A percentile compares a stretch with the other conserved stretches of the same genome.
Conservation (phyloP, 2,888 invertebrate species). For the Muschampia plurimacula region DNA sequence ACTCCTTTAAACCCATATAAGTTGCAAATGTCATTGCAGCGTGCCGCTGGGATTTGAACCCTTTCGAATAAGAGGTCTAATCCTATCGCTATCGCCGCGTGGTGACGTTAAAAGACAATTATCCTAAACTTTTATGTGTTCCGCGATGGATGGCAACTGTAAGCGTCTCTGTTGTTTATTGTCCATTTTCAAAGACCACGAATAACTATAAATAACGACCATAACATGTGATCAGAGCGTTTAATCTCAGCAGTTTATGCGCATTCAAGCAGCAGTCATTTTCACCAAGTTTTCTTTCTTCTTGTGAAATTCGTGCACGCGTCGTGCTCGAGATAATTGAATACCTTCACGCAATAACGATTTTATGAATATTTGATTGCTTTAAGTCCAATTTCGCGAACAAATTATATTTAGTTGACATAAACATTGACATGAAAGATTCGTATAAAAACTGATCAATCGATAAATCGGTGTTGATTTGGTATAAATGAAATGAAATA, state of each 20-base stretch:
- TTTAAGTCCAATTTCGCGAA: conserved; percentile 46
- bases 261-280: conserved; percentile 73
- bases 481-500: not conserved
- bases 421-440: conserved; percentile 17
- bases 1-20: too few relatives aligned
- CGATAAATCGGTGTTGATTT: not conserved
- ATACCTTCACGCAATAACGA: conserved; percentile 79
- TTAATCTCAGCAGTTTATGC: conserved; percentile 44
- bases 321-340: conserved; percentile 65
- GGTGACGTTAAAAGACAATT: not conserved
- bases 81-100: too few relatives aligned
- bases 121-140: not conserved
- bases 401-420: conserved; percentile 39
- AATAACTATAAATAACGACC: conserved; percentile 28
- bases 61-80: too few relatives aligned
- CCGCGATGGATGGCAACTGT: not conserved
- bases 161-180: conserved; percentile 8
- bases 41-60: too few relatives aligned
- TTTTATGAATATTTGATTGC: conserved; percentile 66
- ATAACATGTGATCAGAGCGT: conserved; percentile 33
- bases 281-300: conserved; percentile 79
- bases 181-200: conserved; percentile 12
- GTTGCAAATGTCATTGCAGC: too few relatives aligned
- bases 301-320: conserved; percentile 79
- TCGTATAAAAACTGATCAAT: conserved; percentile 4